Evolutionary conservation across 1,140 invertebrate genomes (phyloP).

Genomic region (Scaptomyza pallida): DNA sequence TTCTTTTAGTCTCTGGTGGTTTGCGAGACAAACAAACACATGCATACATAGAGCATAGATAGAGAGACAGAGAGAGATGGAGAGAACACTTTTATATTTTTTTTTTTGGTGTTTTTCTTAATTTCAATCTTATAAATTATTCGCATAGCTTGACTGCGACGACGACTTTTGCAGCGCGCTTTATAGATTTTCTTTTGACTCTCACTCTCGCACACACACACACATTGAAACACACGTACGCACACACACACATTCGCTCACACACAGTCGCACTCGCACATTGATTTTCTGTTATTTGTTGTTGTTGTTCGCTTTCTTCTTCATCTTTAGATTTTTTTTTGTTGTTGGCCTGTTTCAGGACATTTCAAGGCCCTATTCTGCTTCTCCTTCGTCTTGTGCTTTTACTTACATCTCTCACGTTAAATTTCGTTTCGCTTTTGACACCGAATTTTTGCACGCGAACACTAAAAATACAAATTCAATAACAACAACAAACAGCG

Average conservation of each 20-base stretch:
- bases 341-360: constrained; percentile 45
- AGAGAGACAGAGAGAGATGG: constrained; percentile 11
- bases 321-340: constrained; percentile 8
- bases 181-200: constrained; percentile 70
- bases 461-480: constrained; percentile 67
- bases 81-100: too few relatives aligned
- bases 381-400: too few relatives aligned
- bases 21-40: constrained; percentile 17
- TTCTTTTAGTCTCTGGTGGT: constrained; percentile 22
- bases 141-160: constrained; percentile 49
- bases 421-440: constrained; percentile 62
- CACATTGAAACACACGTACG: constrained; percentile 1
- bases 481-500: constrained; percentile 24
- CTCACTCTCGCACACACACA: constrained; percentile 8
- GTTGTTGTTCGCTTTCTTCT: not conserved
- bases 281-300: constrained; percentile 70
- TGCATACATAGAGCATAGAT: not conserved
- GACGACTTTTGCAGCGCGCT: constrained; percentile 59
- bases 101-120: constrained; percentile 50
- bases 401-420: constrained; percentile 61
- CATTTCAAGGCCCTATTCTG: constrained; percentile 62
- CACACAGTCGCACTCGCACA: constrained; percentile 39
- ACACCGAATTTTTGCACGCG: constrained; percentile 68
- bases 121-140: constrained; percentile 66
- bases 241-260: constrained; percentile 14